Evolutionary conservation across 1,140 invertebrate genomes (phyloP), one percentile per base, ranked within the genome.

Genomic region (Bursaphelenchus mucronatus): DNA sequence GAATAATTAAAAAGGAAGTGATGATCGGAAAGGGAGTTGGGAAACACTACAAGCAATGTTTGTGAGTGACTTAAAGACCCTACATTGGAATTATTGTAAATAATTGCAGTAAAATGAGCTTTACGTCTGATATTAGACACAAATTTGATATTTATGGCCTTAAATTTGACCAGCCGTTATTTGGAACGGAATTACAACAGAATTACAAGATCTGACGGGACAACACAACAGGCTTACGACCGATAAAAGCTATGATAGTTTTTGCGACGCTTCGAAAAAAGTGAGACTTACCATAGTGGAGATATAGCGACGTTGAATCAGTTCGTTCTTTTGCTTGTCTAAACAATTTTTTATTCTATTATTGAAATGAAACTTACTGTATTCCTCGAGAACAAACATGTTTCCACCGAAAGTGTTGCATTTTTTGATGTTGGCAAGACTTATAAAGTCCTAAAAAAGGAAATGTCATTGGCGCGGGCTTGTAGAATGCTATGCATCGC

Each of bases 381-480:
- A 95, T 88, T 96, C 94, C 87, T 99, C 95, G 82, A 98, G 87
- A 82, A 98, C 89, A 87, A 99, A 98, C 82, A 97, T 91, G 82
- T 91, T 93, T 82, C 94, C 94, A 85, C 94, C 95, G 84, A 93
- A 91, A 56, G 43, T 54, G 86, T 96, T 97, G 87, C 94, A 98
- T 86, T 98, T 98, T 83, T 93, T 88, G 85, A 98, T 97, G 85
- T 96, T 93, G 86, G 92, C 90, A 85, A 99, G 87, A 83, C 92
- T 90, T 84, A 98, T 93, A 87, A 99, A 98, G 86, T 96, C 97
- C 94, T 97, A 88, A 80, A 93, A 91, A 80, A 75, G 72, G 11
- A n/a, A 13, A 3, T 5, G 3, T 0, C 8, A 41, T n/a, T 8
- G 30, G 39, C 39, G 15, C 43, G 46, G 49, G 52, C 43, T 50